phyloP scores from a whole-genome alignment of 2,888 invertebrate species.

The Drosophila putrida region DNA sequence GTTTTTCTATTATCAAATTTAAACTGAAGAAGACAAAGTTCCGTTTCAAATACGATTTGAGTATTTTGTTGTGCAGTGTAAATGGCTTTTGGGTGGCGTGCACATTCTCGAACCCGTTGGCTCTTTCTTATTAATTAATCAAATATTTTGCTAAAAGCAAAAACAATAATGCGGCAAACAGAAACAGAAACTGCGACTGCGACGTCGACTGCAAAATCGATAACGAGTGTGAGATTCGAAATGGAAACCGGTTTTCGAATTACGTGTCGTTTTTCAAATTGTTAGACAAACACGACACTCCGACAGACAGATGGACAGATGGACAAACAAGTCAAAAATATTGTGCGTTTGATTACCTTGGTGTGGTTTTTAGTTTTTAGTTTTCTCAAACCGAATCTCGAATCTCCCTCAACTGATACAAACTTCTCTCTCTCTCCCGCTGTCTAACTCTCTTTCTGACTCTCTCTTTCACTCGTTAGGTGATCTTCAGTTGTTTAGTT shows the following conservation, averaged over 20 bases:
- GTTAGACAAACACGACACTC: constrained; percentile 19
- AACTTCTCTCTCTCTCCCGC: neutral
- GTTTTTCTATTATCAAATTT: neutral
- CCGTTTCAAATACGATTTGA: neutral
- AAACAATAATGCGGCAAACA: constrained; percentile 67
- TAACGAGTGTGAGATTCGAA: constrained; percentile 28
- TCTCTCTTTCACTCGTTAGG: neutral
- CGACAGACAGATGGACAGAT: constrained; percentile 6
- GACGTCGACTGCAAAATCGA: constrained; percentile 12
- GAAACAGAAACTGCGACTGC: constrained; percentile 1
- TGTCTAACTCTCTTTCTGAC: neutral
- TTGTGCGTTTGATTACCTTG: constrained; percentile 33
- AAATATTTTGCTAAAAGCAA: constrained; percentile 73
- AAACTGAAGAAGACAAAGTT: neutral
- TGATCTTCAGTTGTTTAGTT: neutral
- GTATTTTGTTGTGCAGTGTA: constrained; percentile 36
- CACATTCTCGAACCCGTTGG: constrained; percentile 39
- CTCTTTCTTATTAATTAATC: constrained; percentile 73
- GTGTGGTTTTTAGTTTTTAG: constrained; percentile 7
- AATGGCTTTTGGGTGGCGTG: constrained; percentile 58
- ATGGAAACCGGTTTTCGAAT: constrained; percentile 57
- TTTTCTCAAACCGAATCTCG: neutral
- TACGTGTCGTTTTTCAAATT: constrained; percentile 48
- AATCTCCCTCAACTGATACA: neutral
- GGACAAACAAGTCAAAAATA: constrained; percentile 27